Percentiles rank a stretch among this genome's conserved stretches.
Conservation (phyloP, 1,140 invertebrate species). For the Drosophila tristis region DNA sequence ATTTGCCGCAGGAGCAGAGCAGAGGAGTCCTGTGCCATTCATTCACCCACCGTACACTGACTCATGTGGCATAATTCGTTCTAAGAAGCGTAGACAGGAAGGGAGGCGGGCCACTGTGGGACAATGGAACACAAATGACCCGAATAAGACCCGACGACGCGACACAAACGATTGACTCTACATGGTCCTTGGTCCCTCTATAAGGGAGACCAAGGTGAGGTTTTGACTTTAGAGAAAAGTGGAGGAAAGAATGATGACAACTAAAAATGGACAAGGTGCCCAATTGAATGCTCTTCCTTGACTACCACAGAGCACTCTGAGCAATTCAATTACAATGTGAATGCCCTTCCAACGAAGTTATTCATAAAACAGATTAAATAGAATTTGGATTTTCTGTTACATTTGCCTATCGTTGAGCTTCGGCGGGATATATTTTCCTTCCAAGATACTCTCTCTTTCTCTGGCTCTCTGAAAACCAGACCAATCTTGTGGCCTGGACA, state of each 20-base stretch:
- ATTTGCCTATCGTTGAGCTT: no score
- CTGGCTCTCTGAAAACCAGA: neutral
- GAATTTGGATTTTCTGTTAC: no score
- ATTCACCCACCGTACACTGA: conserved; percentile 6
- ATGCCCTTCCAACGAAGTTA: neutral
- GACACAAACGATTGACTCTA: conserved; percentile 57
- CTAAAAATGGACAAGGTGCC: no score
- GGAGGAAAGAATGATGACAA: neutral
- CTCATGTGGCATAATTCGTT: conserved; percentile 55
- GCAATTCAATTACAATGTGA: neutral
- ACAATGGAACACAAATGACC: conserved; percentile 75
- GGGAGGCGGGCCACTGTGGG: conserved; percentile 22
- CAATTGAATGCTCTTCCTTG: no score
- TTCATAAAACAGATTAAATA: no score
- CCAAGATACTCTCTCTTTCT: neutral
- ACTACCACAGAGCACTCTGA: no score
- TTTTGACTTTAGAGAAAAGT: conserved; percentile 1
- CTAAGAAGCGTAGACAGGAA: conserved; percentile 13
- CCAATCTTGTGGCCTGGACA: conserved; percentile 17
- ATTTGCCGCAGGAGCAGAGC: conserved; percentile 19
- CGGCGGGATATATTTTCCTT: no score
- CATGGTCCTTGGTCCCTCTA: neutral
- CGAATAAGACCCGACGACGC: conserved; percentile 48
- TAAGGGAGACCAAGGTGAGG: neutral
- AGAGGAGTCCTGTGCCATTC: neutral